Evolutionary conservation across 2,113 vertebrate species (phyloP), one percentile per base, ranked within the genome.

Genomic region (Salvelinus sp.): DNA sequence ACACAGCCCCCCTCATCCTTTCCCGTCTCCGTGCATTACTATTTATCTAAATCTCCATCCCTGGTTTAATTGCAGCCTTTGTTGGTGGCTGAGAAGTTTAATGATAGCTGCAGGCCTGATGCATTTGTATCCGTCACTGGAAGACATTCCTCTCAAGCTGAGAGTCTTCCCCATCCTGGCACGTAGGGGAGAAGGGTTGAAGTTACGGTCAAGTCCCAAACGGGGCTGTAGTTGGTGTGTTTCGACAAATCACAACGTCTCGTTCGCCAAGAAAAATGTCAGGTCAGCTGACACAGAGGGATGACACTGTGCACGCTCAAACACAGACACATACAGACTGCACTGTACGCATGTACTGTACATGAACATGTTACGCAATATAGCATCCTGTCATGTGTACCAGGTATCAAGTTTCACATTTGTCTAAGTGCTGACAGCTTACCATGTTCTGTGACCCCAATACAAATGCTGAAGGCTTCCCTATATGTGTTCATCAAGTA

Each of bases 81-180:
- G 79, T 79, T 86, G 76, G 44, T 85, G 73, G 88, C 77, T 88
- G 78, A 89, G 84, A 90, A 88, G 91, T 91, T 92, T 89, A 91
- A 92, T 83, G 85, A 86, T 90, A 75, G 89, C 92, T 70, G 54
- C 66, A 75, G 91, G 88, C 69, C 60, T 75, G 65, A 48, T 82
- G 82, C 80, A 81, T 84, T 87, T 58, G 58, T 86, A 80, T 86
- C 87, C 87, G 82, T 85, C 83, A 88, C 74, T 78, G 66, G 73
- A 78, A 80, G 79, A 80, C 83, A 85, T 83, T 83, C 54, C 60
- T 68, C 60, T 3, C 4, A 47, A 58, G 38, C n/a, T 74, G 13
- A 63, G 62, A 79, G 77, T 82, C 48, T 80, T 77, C 83, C 74
- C 81, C 79, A 75, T 83, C 73, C 65, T 25, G n/a, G 73, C 80